A percentile compares a stretch with the other conserved stretches of the same genome.
phyloP scores from a whole-genome alignment of 2,113 vertebrate species.

The Podarcis cretensis region DNA sequence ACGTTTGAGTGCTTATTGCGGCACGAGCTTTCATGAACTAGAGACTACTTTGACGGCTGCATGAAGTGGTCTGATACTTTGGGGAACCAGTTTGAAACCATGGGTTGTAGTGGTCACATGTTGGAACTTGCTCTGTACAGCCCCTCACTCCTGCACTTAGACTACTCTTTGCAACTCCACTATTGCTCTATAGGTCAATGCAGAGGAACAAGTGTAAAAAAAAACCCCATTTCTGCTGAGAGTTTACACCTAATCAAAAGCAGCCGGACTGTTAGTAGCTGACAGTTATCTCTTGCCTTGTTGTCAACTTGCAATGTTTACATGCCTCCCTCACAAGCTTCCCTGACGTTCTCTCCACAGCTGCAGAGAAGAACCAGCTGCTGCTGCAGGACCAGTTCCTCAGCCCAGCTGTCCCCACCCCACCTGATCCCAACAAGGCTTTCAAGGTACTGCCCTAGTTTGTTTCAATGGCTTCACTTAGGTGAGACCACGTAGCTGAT shows the following conservation, averaged over 20 bases:
- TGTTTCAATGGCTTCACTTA: not conserved
- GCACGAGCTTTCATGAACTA: not conserved
- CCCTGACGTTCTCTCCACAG: conserved; percentile 46
- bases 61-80: not conserved
- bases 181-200: not conserved
- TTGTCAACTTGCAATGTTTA: not conserved
- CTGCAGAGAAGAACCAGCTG: conserved; percentile 80
- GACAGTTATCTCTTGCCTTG: not conserved
- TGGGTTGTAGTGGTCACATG: not conserved
- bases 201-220: not conserved
- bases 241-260: not conserved
- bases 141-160: not conserved
- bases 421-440: conserved; percentile 86
- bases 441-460: conserved; percentile 77
- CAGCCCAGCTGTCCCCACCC: conserved; percentile 79
- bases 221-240: not conserved
- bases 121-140: not conserved
- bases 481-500: not conserved
- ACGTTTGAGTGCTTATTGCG: not conserved
- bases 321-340: not conserved
- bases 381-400: conserved; percentile 85
- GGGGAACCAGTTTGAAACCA: not conserved
- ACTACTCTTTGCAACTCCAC: too few species aligned
- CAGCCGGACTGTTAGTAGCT: not conserved
- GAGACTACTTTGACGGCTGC: not conserved